Conservation (phyloP, 2,888 invertebrate species). For the Amphipyra tragopoginis region DNA sequence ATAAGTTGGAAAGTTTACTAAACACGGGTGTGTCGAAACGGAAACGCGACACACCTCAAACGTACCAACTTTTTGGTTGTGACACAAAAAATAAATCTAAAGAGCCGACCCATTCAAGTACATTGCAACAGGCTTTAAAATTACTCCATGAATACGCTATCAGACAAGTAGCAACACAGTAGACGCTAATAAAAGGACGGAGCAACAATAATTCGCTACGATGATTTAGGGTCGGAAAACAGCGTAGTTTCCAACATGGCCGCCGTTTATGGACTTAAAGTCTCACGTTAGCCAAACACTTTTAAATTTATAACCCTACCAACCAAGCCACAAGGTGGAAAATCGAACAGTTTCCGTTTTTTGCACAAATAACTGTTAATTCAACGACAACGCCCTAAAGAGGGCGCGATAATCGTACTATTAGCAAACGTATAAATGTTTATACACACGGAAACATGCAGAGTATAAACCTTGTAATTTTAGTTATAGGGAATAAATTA, state of each 20-base stretch:
- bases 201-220: slow-evolving; percentile 66
- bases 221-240: slow-evolving; percentile 74
- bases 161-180: slow-evolving; percentile 64
- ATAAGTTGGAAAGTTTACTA: slow-evolving; percentile 48
- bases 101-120: slow-evolving; percentile 4
- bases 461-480: slow-evolving; percentile 45
- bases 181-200: slow-evolving; percentile 69
- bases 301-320: slow-evolving; percentile 53
- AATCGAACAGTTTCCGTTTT: slow-evolving; percentile 39
- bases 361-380: slow-evolving; percentile 61
- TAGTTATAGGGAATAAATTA: slow-evolving; percentile 41
- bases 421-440: slow-evolving; percentile 59
- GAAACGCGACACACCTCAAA: slow-evolving; percentile 50
- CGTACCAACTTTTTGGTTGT: slow-evolving; percentile 39
- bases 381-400: slow-evolving; percentile 64
- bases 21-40: slow-evolving; percentile 38
- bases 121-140: slow-evolving; percentile 51
- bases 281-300: slow-evolving; percentile 26
- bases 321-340: slow-evolving; percentile 49
- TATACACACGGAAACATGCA: slow-evolving; percentile 45
- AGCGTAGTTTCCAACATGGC: slow-evolving; percentile 65
- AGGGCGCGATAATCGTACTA: slow-evolving; percentile 64
- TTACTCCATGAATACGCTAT: slow-evolving; percentile 57
- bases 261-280: slow-evolving; percentile 61
- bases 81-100: slow-evolving; percentile 44